Evolutionary conservation across 1,140 invertebrate species (phyloP), one percentile per base, ranked within the genome.

Genomic region (Drosophila insularis): DNA sequence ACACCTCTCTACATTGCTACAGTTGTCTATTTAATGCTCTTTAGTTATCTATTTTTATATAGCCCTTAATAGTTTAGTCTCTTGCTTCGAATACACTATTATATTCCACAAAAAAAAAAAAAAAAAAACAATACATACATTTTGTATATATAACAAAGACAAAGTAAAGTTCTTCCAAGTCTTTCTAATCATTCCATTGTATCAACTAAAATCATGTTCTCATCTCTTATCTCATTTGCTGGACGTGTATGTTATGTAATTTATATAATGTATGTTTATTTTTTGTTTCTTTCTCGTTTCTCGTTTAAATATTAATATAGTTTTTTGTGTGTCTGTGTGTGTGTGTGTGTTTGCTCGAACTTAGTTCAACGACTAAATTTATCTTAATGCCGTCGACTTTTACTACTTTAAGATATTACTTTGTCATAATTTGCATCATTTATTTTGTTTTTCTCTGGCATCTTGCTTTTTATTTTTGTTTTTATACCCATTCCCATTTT

Each of bases 201-300:
- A 50, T 50, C 8, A 86, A 86, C 71, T 77, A 79, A 86, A 82
- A 74, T 72, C 63, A 40, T 64, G 17, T 60, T 56, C 39, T 62
- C 32, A 10, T 55, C 21, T 75, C 31, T 55, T 58, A 53, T 58
- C 67, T 68, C 54, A 39, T 69, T 87, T 77, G 55, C 63, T 87
- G 82, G 82, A 87, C 82, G 82, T 89, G 87, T 78, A 77, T 68
- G 64, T 76, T 62, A 50, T 74, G 58, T 50, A 46, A 62, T 62
- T 23, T 62, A 46, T 62, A 43, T 31, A 46, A 43, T 61, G 37
- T 59, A 66, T 74, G 72, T 54, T 60, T 64, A 40, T 62, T 31
- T 53, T 23, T 55, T 65, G 32, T 62, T 43, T 35, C 40, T 62
- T 62, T 27, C 27, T 27, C 27, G n/a, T 80, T 68, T 75, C 32